phyloP scores from a whole-genome alignment of 2,113 vertebrate genomes.

The Shinisaurus crocodilurus region DNA sequence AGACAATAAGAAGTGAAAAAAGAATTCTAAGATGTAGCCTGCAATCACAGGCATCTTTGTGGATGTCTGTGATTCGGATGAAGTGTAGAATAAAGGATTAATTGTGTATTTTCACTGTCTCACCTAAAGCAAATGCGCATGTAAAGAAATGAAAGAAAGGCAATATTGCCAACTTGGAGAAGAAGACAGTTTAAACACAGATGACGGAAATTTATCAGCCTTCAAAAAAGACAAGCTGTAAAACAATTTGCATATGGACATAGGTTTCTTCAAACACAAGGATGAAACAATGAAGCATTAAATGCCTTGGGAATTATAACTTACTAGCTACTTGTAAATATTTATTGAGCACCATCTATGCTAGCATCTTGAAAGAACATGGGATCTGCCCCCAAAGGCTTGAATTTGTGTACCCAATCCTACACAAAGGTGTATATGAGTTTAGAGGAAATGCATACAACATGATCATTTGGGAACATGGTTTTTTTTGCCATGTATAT shows the following conservation, averaged over 20 bases:
- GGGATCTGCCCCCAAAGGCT: background rate
- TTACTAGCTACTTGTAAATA: background rate
- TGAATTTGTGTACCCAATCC: background rate
- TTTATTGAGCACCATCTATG: background rate
- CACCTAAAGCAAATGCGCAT: background rate
- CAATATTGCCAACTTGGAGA: slow-evolving; percentile 2
- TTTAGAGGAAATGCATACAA: background rate
- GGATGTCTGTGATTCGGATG: slow-evolving; percentile 7
- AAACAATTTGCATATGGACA: background rate
- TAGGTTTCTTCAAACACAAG: background rate
- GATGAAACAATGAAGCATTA: background rate
- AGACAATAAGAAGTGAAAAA: slow-evolving; percentile 46
- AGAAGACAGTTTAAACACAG: slow-evolving; percentile 9
- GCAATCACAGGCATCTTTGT: slow-evolving; percentile 8
- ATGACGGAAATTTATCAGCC: slow-evolving; percentile 5
- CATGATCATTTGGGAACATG: background rate
- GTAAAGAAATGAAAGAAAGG: slow-evolving; percentile 2
- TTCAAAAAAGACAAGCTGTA: slow-evolving; percentile 3
- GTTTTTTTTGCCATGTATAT: background rate
- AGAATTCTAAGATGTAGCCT: slow-evolving; percentile 28
- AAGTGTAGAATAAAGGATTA: slow-evolving; percentile 20
- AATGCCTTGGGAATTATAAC: background rate
- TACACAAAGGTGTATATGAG: background rate
- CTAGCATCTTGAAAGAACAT: background rate
- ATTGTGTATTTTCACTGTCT: slow-evolving; percentile 31